Base-by-base conservation (phyloP, 2,888 invertebrate genomes). In the Drosophila antonietae region DNA sequence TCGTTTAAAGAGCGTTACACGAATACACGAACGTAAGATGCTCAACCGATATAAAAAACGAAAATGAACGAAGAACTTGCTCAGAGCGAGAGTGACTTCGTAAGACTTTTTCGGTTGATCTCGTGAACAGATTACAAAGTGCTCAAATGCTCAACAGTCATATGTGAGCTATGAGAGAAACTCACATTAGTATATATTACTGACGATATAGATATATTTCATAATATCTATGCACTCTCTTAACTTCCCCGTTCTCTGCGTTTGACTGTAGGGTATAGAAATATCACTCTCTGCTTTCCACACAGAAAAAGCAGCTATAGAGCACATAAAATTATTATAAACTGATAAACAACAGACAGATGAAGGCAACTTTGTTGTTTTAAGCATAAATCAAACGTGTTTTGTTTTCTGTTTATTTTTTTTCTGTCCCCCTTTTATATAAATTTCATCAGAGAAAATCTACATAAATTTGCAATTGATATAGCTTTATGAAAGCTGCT, bases 401-500 rank as follows among this genome's bases (percentile, higher is more conserved):
- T 35, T 52, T 33, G 33, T 33, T n/a, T 9, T 41, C 41, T 44
- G 12, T 6, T 44, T 20, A 12, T 44, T 44, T 1, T 44, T 1
- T 3, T 6, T 31, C 10, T 49, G 5, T 1, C 28, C 28, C 28
- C 2, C 6, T 31, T 49, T 41, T 41, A 31, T 39, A 51, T 39
- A n/a, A 55, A 55, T 41, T 59, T 37, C 18, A 49, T 59, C 39
- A 41, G 31, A 15, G 28, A 14, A 49, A 31, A 59, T 49, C 49
- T 49, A 12, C 59, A 59, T 59, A 39, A 59, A 59, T 59, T 51
- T 49, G 31, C 39, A 39, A 59, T 59, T 58, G 33, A 20, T 23
- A 44, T 20, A 15, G 46, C 37, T 46, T 41, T 49, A 49, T 59
- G 18, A 20, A 59, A 49, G 49, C 49, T 39, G 39, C 15, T 49